Evolutionary conservation across 2,888 invertebrate genomes (phyloP), one percentile per base, ranked within the genome.

Genomic region (Psylliodes chrysocephalus): DNA sequence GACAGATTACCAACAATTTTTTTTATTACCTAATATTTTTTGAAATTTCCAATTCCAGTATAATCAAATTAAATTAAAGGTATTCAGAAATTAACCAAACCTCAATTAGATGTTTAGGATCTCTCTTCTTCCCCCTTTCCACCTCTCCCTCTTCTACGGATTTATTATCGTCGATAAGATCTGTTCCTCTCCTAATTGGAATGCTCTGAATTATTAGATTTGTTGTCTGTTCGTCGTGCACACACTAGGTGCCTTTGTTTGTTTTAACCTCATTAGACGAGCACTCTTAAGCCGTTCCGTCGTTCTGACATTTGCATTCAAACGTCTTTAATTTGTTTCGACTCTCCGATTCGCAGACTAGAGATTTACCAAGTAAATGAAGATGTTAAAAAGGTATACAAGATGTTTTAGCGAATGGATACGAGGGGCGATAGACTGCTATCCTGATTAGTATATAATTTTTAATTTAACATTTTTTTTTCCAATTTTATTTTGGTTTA

Each of bases 211-310:
- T 57, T 57, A 57, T 57, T 57, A 57, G 47, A 57, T 57, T 30
- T 57, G 25, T 57, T 57, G 57, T 57, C 44, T 55, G 55, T 55
- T 55, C 57, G 57, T 55, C 57, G 57, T 57, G 57, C 46, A 57
- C 47, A 57, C 57, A 57, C 57, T 57, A 38, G 47, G 15, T 12
- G 35, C 35, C 57, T 57, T 57, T 57, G 57, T 57, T 57, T 54
- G 63, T 67, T 61, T 57, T 57, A 57, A 57, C 57, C 57, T 57
- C 57, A 57, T 57, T 57, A 57, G 57, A 57, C 18, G 47, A 49
- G n/a, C 47, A 47, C 22, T 38, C 47, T 57, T 30, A 47, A 57
- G 35, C 35, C 35, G 28, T 47, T 12, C 35, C 15, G 42, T 53
- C 19, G 52, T 47, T 18, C 60, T 54, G 54, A 47, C 47, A 57